Conservation (phyloP, 1,140 invertebrate species). For the Cyrtorhinus lividipennis region DNA sequence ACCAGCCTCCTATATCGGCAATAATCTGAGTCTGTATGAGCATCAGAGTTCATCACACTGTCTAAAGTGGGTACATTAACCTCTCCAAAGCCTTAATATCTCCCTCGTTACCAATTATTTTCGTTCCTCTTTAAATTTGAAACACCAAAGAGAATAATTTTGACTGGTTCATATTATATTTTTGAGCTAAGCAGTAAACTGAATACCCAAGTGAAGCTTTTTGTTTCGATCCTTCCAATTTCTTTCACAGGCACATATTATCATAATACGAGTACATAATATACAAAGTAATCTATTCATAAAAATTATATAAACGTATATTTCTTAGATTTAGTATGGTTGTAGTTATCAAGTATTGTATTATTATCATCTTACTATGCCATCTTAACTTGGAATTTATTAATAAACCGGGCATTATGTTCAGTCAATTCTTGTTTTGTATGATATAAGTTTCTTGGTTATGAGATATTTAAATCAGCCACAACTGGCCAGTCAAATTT, state of each 20-base stretch:
- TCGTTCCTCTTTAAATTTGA: too few species aligned
- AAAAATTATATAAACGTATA: slow-evolving; percentile 16
- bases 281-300: slow-evolving; percentile 15
- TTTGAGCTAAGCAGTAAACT: too few species aligned
- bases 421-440: slow-evolving; percentile 19
- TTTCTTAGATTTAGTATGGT: slow-evolving; percentile 18
- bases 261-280: slow-evolving; percentile 12
- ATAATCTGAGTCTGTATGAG: too few species aligned
- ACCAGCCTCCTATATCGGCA: too few species aligned
- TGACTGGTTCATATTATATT: too few species aligned
- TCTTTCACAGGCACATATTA: slow-evolving; percentile 17
- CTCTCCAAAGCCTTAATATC: too few species aligned
- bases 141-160: too few species aligned
- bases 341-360: slow-evolving; percentile 13
- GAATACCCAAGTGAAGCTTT: too few species aligned
- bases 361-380: slow-evolving; percentile 6
- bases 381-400: slow-evolving; percentile 10
- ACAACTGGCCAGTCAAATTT: slow-evolving; percentile 16
- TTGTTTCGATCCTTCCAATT: too few species aligned
- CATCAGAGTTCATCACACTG: too few species aligned
- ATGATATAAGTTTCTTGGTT: neutral
- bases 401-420: slow-evolving; percentile 14
- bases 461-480: slow-evolving; percentile 6
- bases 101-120: too few species aligned
- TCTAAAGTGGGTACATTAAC: too few species aligned